Conservation (phyloP, 1,140 invertebrate species). For the Centruroides vittatus region DNA sequence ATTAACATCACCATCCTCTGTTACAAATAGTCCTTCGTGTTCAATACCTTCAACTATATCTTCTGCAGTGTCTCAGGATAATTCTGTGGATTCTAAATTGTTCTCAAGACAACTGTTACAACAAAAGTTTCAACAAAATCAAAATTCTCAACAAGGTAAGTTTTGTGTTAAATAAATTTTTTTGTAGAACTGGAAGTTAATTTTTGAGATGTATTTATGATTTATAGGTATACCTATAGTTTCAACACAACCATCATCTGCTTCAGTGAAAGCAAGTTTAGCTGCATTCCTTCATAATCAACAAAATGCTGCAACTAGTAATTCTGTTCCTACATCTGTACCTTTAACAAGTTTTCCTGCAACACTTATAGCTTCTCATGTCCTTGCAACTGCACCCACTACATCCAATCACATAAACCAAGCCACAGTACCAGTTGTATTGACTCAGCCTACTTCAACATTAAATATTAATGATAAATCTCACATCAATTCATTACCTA, state of each 20-base stretch:
- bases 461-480: slow-evolving; percentile 16
- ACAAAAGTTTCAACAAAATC: no score
- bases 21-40: no score
- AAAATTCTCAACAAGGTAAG: no score
- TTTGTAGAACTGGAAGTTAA: no score
- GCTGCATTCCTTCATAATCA: slow-evolving; percentile 15
- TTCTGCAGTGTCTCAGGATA: no score
- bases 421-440: slow-evolving; percentile 34
- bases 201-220: no score
- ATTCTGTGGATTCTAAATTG: no score
- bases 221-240: neutral
- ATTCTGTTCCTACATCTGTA: neutral
- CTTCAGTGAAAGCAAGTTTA: slow-evolving; percentile 21
- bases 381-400: neutral
- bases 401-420: slow-evolving; percentile 9
- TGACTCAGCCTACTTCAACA: slow-evolving; percentile 25
- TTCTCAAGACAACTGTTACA: no score
- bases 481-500: slow-evolving; percentile 9
- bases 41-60: no score
- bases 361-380: neutral
- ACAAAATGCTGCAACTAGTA: neutral
- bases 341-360: neutral
- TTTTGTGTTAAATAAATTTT: no score
- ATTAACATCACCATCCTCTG: neutral
- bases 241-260: slow-evolving; percentile 21